phyloP scores from a whole-genome alignment of 2,797 vertebrate genomes.

The Sebastes nivosus region DNA sequence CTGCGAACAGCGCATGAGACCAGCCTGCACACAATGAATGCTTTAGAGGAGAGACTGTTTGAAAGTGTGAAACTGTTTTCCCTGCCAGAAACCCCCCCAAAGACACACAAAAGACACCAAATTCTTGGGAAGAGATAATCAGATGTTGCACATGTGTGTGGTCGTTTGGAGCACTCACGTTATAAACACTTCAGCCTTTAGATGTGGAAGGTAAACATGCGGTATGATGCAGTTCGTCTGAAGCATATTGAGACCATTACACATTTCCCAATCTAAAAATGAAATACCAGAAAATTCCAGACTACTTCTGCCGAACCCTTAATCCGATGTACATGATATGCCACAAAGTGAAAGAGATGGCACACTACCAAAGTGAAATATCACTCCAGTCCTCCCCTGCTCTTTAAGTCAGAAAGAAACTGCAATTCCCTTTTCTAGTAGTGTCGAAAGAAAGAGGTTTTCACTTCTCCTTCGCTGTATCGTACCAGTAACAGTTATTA shows the following conservation, averaged over 20 bases:
- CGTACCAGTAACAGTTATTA: not conserved
- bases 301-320: not conserved
- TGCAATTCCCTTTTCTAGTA: not conserved
- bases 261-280: not conserved
- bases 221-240: not conserved
- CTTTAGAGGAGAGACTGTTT: not conserved
- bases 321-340: not conserved
- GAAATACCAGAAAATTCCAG: not conserved
- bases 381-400: too few species aligned
- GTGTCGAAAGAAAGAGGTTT: not conserved
- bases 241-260: not conserved
- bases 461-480: not conserved
- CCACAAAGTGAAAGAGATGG: not conserved
- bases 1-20: not conserved
- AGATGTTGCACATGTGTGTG: not conserved
- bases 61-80: not conserved
- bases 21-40: not conserved
- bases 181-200: not conserved
- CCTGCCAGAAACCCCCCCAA: not conserved
- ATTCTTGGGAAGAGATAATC: not conserved
- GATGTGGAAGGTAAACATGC: not conserved
- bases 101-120: not conserved
- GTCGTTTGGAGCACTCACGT: not conserved
- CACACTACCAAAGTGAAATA: slow-evolving; percentile 8
- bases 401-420: not conserved